phyloP scores from a whole-genome alignment of 2,888 invertebrate genomes.

The Orchesellides sinensis region DNA sequence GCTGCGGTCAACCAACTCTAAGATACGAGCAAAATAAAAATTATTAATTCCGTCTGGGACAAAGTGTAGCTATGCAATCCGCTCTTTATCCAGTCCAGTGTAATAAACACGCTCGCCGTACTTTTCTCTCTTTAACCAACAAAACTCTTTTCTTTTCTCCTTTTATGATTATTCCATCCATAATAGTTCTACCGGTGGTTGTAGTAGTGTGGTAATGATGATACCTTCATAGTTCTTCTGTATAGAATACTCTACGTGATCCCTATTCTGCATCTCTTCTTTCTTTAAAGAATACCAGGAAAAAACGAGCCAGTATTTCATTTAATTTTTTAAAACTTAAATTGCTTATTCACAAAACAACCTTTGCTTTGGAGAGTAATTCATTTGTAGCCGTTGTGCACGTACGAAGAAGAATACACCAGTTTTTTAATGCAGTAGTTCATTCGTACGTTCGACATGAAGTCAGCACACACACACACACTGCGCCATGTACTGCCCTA shows the following conservation, averaged over 20 bases:
- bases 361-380: too few relatives aligned
- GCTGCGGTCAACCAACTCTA: too few relatives aligned
- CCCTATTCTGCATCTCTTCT: background rate
- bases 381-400: too few relatives aligned
- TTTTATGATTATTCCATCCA: background rate
- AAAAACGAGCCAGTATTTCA: conserved; percentile 58
- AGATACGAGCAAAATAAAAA: background rate
- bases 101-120: conserved; percentile 32
- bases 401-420: conserved; percentile 22
- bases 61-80: conserved; percentile 20
- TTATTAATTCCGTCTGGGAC: background rate
- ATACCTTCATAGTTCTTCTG: conserved; percentile 9
- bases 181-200: background rate
- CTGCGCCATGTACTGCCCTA: conserved; percentile 29
- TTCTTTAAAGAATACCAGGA: conserved; percentile 36
- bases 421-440: conserved; percentile 32
- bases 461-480: conserved; percentile 42
- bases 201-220: background rate
- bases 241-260: conserved; percentile 53
- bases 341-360: conserved; percentile 31
- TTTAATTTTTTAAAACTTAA: conserved; percentile 40
- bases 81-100: conserved; percentile 38
- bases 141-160: conserved; percentile 12
- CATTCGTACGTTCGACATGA: conserved; percentile 39
- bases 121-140: conserved; percentile 11